Evolutionary conservation across 30 jellyfish, hydroid and myxozoan species (phyloP).

Genomic region (Nemopilema nomurai): DNA sequence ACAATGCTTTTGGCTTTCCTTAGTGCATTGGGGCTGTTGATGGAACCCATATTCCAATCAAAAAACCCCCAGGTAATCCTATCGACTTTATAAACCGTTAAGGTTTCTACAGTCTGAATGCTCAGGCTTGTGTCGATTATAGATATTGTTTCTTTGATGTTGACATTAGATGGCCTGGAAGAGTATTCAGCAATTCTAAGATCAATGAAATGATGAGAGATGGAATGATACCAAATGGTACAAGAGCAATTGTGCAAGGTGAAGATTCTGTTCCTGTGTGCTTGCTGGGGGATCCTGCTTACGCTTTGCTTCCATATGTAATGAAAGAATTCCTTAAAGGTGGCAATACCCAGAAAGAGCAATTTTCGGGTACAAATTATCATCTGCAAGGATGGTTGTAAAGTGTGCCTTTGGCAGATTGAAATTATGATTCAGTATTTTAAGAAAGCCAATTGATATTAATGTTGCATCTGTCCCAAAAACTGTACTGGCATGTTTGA

Average conservation of each 20-base stretch:
- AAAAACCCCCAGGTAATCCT: slow-evolving; percentile 17
- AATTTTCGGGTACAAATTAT: slow-evolving; percentile 19
- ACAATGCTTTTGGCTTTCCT: slow-evolving; percentile 34
- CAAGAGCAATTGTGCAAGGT: slow-evolving; percentile 33
- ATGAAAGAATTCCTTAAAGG: slow-evolving; percentile 34
- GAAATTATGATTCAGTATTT: slow-evolving; percentile 5
- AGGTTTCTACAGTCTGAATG: slow-evolving; percentile 32
- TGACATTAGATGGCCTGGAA: slow-evolving; percentile 37
- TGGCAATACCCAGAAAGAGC: slow-evolving; percentile 49
- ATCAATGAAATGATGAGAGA: slow-evolving; percentile 41
- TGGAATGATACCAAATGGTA: slow-evolving; percentile 44
- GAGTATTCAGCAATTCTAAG: slow-evolving; percentile 36
- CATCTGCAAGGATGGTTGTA: slow-evolving; percentile 27
- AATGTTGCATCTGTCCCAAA: slow-evolving; percentile 11
- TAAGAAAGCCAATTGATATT: slow-evolving; percentile 55
- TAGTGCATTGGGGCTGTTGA: slow-evolving; percentile 45
- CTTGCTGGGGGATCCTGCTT: slow-evolving; percentile 54
- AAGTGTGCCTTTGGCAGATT: slow-evolving; percentile 21
- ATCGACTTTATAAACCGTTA: slow-evolving; percentile 27
- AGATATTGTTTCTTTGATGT: slow-evolving; percentile 39
- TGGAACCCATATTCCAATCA: slow-evolving; percentile 38
- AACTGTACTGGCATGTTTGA: slow-evolving; percentile 40
- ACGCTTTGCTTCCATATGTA: slow-evolving; percentile 14
- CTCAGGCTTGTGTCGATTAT: slow-evolving; percentile 38
- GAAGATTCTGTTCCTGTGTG: slow-evolving; percentile 40